phyloP scores from a whole-genome alignment of 1,140 invertebrate genomes.

The Wasmannia auropunctata region DNA sequence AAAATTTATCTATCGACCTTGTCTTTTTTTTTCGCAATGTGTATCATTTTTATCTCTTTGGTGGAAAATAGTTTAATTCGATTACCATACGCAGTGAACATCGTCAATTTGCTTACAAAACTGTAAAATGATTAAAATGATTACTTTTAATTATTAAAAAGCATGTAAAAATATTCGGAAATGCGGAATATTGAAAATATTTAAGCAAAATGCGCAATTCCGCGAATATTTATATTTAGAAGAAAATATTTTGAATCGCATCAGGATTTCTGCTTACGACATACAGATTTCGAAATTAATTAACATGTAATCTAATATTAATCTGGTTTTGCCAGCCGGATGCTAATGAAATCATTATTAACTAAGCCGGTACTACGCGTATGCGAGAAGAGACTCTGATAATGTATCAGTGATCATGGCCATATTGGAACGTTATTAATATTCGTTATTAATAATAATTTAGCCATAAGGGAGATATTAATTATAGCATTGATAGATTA shows the following conservation, averaged over 20 bases:
- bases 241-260: background rate
- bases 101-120: background rate
- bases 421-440: conserved; percentile 11
- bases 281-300: conserved; percentile 40
- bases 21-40: background rate
- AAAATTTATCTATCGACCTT: background rate
- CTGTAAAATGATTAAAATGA: background rate
- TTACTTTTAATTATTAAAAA: background rate
- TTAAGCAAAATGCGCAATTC: background rate
- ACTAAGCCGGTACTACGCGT: conserved; percentile 21
- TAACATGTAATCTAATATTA: conserved; percentile 54
- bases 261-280: background rate
- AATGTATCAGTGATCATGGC: conserved; percentile 36
- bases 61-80: background rate
- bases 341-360: conserved; percentile 49
- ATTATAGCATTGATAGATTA: conserved; percentile 40
- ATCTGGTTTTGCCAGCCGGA: conserved; percentile 24
- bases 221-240: background rate
- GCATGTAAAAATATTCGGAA: background rate
- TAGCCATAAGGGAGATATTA: background rate
- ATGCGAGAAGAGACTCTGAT: conserved; percentile 22
- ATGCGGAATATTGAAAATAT: background rate
- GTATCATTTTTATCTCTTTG: background rate
- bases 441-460: conserved; percentile 35
- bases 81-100: background rate